Evolutionary conservation across 2,797 vertebrate species (phyloP).

Genomic region (Melanotaenia nigrans): DNA sequence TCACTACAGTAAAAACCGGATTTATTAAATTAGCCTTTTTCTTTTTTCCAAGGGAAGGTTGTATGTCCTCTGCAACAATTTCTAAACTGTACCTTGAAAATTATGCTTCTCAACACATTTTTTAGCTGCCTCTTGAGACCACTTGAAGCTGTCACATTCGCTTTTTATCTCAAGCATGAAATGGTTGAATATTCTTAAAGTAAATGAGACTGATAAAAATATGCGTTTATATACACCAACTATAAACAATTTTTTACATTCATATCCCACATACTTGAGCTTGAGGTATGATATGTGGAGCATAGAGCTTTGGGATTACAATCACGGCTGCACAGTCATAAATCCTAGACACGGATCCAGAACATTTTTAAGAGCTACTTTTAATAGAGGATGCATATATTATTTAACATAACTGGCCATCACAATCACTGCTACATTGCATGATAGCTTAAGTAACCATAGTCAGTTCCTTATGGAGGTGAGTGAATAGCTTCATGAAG

Average conservation of each 20-base stretch:
- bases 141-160: slow-evolving; percentile 27
- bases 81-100: slow-evolving; percentile 25
- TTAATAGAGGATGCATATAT: slow-evolving; percentile 29
- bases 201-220: slow-evolving; percentile 37
- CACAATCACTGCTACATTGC: slow-evolving; percentile 16
- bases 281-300: slow-evolving; percentile 25
- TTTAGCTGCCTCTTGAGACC: slow-evolving; percentile 10
- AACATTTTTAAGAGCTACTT: slow-evolving; percentile 26
- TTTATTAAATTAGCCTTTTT: slow-evolving; percentile 14
- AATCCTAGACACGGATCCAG: slow-evolving; percentile 17
- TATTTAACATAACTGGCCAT: slow-evolving; percentile 58
- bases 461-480: slow-evolving; percentile 48
- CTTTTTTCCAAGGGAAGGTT: not conserved
- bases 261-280: slow-evolving; percentile 1
- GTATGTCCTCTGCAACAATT: slow-evolving; percentile 2
- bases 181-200: slow-evolving; percentile 22
- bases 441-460: slow-evolving; percentile 36
- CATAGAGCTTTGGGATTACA: slow-evolving; percentile 11
- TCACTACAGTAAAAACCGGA: slow-evolving; percentile 23
- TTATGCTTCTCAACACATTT: slow-evolving; percentile 27
- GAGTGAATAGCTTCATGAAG: slow-evolving; percentile 53
- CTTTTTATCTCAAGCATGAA: slow-evolving; percentile 20
- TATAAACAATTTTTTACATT: slow-evolving; percentile 38
- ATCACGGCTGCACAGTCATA: slow-evolving; percentile 12
- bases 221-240: slow-evolving; percentile 37